Evolutionary conservation across 30 jellyfish, hydroid and myxozoan genomes (phyloP), one percentile per base, ranked within the genome.

Genomic region (Hydractinia echinata): DNA sequence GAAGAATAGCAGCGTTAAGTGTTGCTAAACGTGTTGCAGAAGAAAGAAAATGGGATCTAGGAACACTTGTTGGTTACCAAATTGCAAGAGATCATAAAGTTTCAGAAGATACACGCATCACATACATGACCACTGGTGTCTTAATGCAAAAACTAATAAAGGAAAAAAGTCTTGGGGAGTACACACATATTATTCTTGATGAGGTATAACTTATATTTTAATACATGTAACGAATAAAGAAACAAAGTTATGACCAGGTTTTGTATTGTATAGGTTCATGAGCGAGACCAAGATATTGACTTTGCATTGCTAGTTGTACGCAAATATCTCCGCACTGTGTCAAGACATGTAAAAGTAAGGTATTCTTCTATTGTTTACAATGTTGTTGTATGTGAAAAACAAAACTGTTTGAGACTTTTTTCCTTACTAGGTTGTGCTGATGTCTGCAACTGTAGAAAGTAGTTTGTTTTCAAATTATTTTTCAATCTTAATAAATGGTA

Each of bases 361-460:
- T 67, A 67, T 11, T 67, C 4, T 1, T 13, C 21, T 67, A 0
- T 13, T 10, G 21, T 1, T 15, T 67, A 11, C 50, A 1, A 67
- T 67, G 11, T 21, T 15, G 19, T 11, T 58, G 1, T 0, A 13
- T 16, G 15, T 58, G 18, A 2, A 58, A 16, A 11, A 58, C 15
- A 58, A 58, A 1, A 15, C 16, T n/a, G 86, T 66, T 7, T 1
- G 11, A 62, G 8, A 10, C n/a, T 21, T 73, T 44, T 50, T 72
- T 67, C 15, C 21, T 8, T 83, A 30, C 66, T 60, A 95, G 99
- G 97, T 95, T 14, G 76, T 95, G 8, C 95, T 95, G 66, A 95
- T 95, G 99, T 95, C 99, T 8, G 99, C 99, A 64, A 95, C 99
- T 4, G 84, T 87, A 80, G 99, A 95, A 54, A 76, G 90, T 67